phyloP scores from a whole-genome alignment of 2,888 invertebrate genomes.

The Pristionchus mayeri region DNA sequence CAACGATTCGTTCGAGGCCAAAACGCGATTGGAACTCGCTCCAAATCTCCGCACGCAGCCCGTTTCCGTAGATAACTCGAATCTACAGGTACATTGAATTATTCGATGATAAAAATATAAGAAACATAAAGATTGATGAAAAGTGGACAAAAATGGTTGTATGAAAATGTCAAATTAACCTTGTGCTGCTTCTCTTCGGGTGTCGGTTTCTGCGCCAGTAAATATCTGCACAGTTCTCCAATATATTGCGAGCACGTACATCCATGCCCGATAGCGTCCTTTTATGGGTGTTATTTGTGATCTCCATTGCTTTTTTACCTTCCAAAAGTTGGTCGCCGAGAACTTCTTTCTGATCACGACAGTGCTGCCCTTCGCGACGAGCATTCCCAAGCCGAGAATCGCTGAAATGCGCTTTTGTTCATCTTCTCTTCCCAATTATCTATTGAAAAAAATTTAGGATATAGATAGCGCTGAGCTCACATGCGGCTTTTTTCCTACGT shows the following conservation, averaged over 20 bases:
- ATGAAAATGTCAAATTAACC: no score
- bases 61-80: constrained; percentile 91
- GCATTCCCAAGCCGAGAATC: constrained; percentile 57
- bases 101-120: no score
- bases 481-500: no score
- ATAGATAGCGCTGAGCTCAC: no score
- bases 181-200: constrained; percentile 78
- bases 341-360: constrained; percentile 91
- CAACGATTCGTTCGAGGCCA: constrained; percentile 87
- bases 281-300: no score
- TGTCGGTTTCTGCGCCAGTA: constrained; percentile 79
- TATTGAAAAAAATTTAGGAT: no score
- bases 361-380: constrained; percentile 82
- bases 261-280: constrained; percentile 65
- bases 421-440: no score
- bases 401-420: constrained; percentile 35
- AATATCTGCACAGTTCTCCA: constrained; percentile 79
- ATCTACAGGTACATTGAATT: constrained; percentile 63
- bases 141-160: no score
- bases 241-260: constrained; percentile 77
- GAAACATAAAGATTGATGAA: no score
- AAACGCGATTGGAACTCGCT: constrained; percentile 89
- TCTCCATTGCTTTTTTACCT: constrained; percentile 70
- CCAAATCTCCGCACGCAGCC: constrained; percentile 94
- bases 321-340: constrained; percentile 92